Percentiles rank a stretch among this genome's conserved stretches.
Evolutionary conservation across 2,113 vertebrate genomes (phyloP).

Genomic region (Neomonachus schauinslandi): DNA sequence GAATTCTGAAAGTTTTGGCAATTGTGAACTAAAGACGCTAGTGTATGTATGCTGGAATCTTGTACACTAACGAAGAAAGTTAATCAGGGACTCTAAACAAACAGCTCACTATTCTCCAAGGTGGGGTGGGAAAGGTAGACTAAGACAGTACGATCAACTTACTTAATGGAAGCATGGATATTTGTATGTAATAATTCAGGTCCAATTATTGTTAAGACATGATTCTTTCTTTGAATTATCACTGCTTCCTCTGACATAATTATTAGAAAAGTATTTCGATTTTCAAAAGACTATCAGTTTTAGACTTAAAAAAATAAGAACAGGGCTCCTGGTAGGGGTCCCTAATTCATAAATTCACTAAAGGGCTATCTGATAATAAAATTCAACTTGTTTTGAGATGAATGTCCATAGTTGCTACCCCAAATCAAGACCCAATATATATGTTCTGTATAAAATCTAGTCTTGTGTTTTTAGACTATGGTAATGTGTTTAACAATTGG

Average conservation of each 20-base stretch:
- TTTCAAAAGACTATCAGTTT: constrained; percentile 55
- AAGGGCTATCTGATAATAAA: constrained; percentile 48
- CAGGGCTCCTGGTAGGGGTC: constrained; percentile 18
- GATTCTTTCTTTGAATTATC: constrained; percentile 22
- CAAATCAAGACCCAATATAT: not conserved
- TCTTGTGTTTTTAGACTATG: not conserved
- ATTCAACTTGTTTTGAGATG: constrained; percentile 43
- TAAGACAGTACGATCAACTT: not conserved
- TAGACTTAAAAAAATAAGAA: constrained; percentile 58
- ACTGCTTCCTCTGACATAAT: not conserved
- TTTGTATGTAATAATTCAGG: not conserved
- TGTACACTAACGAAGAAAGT: not conserved
- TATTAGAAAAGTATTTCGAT: constrained; percentile 55
- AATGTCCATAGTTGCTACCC: not conserved
- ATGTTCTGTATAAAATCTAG: not conserved
- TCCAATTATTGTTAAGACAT: constrained; percentile 42
- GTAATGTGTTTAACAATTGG: not conserved
- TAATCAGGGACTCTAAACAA: not conserved
- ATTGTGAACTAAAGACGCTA: not conserved
- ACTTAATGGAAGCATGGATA: not conserved
- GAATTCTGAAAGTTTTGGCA: constrained; percentile 27
- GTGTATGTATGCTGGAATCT: not conserved
- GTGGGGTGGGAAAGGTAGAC: not conserved
- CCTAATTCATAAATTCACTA: constrained; percentile 47
- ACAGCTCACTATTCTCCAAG: not conserved